phyloP scores from a whole-genome alignment of 2,113 vertebrate genomes.

The Macrotus californicus region DNA sequence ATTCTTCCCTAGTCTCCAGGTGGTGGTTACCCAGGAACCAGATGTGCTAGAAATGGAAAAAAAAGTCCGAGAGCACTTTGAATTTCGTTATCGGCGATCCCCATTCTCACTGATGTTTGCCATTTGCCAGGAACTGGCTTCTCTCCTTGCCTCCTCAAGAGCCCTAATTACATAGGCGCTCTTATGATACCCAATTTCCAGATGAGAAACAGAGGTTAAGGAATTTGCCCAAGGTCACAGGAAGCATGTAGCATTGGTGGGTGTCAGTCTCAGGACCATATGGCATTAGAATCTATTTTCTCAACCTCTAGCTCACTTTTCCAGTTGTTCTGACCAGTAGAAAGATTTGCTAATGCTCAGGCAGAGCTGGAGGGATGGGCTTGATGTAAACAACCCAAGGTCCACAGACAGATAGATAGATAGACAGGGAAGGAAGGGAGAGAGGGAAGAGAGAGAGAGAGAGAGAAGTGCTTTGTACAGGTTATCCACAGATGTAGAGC shows the following conservation, averaged over 20 bases:
- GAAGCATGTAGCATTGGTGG: neutral
- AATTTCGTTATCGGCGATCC: neutral
- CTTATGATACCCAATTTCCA: neutral
- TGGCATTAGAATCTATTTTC: neutral
- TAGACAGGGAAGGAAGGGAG: neutral
- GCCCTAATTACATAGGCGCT: neutral
- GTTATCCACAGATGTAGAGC: neutral
- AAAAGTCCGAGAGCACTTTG: neutral
- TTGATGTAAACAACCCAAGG: neutral
- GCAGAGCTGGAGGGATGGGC: neutral
- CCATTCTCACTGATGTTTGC: neutral
- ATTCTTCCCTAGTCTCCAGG: neutral
- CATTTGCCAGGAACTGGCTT: neutral
- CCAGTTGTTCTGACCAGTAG: neutral
- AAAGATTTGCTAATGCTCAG: neutral
- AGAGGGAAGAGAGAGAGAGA: no score
- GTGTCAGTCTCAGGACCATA: neutral
- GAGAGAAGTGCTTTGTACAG: neutral
- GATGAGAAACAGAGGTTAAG: neutral
- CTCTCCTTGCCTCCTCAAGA: neutral
- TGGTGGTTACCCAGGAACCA: neutral
- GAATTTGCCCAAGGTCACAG: neutral
- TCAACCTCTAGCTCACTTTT: neutral
- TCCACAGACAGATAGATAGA: neutral
- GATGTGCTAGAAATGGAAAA: neutral